These are phyloP conservation scores for Synanthedon vespiformis DNA, from an alignment of 2,888 invertebrate genomes.

Conservation along the genomic window DNA sequence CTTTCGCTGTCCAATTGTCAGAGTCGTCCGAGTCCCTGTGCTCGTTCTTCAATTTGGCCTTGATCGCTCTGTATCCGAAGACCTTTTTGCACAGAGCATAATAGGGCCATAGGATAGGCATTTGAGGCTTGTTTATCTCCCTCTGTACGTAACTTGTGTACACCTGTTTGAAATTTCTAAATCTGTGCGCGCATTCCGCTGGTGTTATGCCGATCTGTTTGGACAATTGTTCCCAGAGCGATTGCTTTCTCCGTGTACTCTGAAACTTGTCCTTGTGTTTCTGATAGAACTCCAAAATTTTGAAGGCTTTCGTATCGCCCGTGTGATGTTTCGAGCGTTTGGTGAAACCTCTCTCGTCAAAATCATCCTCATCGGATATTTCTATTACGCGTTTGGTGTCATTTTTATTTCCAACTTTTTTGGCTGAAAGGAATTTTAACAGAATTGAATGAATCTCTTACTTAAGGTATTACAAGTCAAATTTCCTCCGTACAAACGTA, in stretches of 20 bases:
- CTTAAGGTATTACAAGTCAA: no score
- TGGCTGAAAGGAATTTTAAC: slow-evolving; percentile 22
- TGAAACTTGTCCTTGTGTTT: slow-evolving; percentile 52
- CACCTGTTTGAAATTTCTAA: slow-evolving; percentile 48
- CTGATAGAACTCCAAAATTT: slow-evolving; percentile 50
- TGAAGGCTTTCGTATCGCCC: slow-evolving; percentile 41
- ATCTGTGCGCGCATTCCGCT: slow-evolving; percentile 47
- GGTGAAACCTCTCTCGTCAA: slow-evolving; percentile 31
- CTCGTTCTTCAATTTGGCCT: slow-evolving; percentile 39
- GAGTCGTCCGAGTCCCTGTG: slow-evolving; percentile 28
- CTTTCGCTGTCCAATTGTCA: slow-evolving; percentile 46
- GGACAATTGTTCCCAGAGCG: slow-evolving; percentile 38
- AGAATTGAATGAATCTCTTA: no score
- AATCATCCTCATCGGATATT: slow-evolving; percentile 30
- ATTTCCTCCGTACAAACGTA: no score
- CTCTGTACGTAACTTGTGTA: slow-evolving; percentile 45
- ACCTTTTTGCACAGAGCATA: slow-evolving; percentile 54
- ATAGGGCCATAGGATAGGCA: slow-evolving; percentile 55
- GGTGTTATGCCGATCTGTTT: slow-evolving; percentile 39
- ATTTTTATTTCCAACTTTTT: slow-evolving; percentile 31
- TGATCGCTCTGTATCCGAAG: slow-evolving; percentile 51
- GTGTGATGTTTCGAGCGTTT: slow-evolving; percentile 23
- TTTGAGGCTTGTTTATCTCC: slow-evolving; percentile 52
- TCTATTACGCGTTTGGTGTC: slow-evolving; percentile 17
- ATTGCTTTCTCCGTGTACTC: slow-evolving; percentile 30